These are phyloP conservation scores for Poeciliopsis turrubarensis DNA, from an alignment of 2,113 vertebrate genomes.

Conservation along the genomic window DNA sequence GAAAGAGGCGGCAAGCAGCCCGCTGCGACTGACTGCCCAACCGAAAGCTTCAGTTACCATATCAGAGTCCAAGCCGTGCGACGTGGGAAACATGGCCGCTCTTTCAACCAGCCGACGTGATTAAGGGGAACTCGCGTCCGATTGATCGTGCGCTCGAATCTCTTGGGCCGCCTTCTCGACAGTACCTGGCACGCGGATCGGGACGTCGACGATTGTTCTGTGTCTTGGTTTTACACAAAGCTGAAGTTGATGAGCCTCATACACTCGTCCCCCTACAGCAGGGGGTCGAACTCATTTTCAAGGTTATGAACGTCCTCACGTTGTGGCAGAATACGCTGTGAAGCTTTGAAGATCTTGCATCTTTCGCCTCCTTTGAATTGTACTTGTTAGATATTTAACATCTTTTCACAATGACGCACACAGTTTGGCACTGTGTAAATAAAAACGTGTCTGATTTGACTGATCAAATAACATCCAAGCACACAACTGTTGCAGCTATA, in stretches of 20 bases:
- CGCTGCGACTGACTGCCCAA: constrained; percentile 39
- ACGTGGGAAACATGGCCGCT: constrained; percentile 32
- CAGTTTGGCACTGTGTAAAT: too few species aligned
- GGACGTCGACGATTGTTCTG: constrained; percentile 62
- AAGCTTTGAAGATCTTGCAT: too few species aligned
- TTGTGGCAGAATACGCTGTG: too few species aligned
- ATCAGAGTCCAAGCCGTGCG: neutral
- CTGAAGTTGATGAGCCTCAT: constrained; percentile 42
- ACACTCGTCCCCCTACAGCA: constrained; percentile 20
- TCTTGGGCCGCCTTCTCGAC: constrained; percentile 41
- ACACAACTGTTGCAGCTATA: too few species aligned
- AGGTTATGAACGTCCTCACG: too few species aligned
- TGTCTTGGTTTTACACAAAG: constrained; percentile 42
- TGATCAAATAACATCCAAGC: too few species aligned
- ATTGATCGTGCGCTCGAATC: constrained; percentile 69
- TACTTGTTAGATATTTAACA: too few species aligned
- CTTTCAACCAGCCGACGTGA: constrained; percentile 57
- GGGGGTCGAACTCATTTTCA: too few species aligned
- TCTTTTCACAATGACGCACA: too few species aligned
- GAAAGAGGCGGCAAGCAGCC: constrained; percentile 6
- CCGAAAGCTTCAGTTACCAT: constrained; percentile 38
- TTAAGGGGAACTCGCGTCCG: constrained; percentile 65
- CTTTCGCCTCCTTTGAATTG: too few species aligned
- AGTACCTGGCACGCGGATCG: constrained; percentile 35
- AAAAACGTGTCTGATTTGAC: too few species aligned